A percentile compares a stretch with the other conserved stretches of the same genome.
Conservation (phyloP, 35 echinoderm and acorn worm species). For the Hemicentrotus pulcherrimus region DNA sequence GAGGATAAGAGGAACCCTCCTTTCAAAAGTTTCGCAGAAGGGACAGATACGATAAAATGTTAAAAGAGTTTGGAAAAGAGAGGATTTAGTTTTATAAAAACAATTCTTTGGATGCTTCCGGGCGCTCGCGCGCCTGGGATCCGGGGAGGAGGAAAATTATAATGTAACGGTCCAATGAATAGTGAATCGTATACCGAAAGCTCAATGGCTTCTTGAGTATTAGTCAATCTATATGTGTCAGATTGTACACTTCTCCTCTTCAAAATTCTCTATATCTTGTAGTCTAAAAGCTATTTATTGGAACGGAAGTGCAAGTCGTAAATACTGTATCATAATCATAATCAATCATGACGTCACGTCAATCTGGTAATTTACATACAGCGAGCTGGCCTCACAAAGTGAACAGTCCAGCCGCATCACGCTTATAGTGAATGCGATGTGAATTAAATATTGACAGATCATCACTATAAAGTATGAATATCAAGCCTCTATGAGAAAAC, state of each 20-base stretch:
- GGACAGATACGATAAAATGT: too few relatives aligned
- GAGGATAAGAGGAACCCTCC: background rate
- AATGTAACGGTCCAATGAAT: background rate
- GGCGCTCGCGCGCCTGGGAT: background rate
- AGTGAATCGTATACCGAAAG: too few relatives aligned
- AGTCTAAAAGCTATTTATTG: background rate
- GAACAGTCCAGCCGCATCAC: slow-evolving; percentile 25
- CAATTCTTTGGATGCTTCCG: background rate
- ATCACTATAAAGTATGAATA: background rate
- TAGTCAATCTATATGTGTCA: too few relatives aligned
- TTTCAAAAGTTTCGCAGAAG: background rate
- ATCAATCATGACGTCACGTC: slow-evolving; percentile 49
- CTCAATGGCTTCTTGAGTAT: too few relatives aligned
- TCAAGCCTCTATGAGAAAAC: background rate
- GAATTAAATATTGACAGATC: background rate
- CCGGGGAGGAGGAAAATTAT: background rate
- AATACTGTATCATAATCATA: slow-evolving; percentile 34
- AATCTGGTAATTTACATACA: slow-evolving; percentile 45
- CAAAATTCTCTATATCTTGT: too few relatives aligned
- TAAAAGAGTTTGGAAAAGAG: too few relatives aligned
- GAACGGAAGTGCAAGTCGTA: slow-evolving; percentile 12
- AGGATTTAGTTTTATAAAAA: background rate
- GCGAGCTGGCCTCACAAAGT: slow-evolving; percentile 46
- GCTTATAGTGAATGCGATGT: background rate
- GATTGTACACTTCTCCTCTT: too few relatives aligned